phyloP scores from a whole-genome alignment of 2,888 invertebrate genomes.

The Diaperis boleti region DNA sequence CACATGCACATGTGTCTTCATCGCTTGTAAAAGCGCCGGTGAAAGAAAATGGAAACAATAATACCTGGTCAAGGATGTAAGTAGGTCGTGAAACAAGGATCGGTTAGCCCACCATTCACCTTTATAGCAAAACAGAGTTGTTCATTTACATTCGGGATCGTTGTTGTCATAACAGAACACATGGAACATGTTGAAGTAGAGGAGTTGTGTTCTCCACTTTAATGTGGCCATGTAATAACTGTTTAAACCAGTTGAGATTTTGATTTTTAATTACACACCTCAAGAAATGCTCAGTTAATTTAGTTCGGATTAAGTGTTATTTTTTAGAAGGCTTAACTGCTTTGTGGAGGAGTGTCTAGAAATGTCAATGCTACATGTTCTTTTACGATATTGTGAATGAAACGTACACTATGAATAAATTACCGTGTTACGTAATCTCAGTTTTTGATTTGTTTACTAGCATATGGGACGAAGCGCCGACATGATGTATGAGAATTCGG shows the following conservation, averaged over 20 bases:
- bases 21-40: constrained; percentile 5
- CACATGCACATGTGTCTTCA: constrained; percentile 29
- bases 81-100: constrained; percentile 55
- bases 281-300: constrained; percentile 6
- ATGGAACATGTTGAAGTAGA: constrained; percentile 6
- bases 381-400: constrained; percentile 25
- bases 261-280: constrained; percentile 1
- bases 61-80: constrained; percentile 51
- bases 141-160: constrained; percentile 16
- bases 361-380: constrained; percentile 29
- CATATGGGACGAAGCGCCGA: background rate
- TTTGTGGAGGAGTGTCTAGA: constrained; percentile 23
- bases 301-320: constrained; percentile 11
- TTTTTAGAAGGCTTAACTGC: constrained; percentile 16
- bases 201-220: constrained; percentile 3
- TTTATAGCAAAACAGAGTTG: constrained; percentile 47
- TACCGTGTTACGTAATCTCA: constrained; percentile 6
- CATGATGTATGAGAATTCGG: background rate
- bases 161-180: constrained; percentile 15
- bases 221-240: too few relatives aligned
- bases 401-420: constrained; percentile 18
- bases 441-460: constrained; percentile 1
- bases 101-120: constrained; percentile 54
- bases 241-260: too few relatives aligned
- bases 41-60: constrained; percentile 26